Conservation (phyloP, 2,888 invertebrate genomes). For the Protonemura montana region DNA sequence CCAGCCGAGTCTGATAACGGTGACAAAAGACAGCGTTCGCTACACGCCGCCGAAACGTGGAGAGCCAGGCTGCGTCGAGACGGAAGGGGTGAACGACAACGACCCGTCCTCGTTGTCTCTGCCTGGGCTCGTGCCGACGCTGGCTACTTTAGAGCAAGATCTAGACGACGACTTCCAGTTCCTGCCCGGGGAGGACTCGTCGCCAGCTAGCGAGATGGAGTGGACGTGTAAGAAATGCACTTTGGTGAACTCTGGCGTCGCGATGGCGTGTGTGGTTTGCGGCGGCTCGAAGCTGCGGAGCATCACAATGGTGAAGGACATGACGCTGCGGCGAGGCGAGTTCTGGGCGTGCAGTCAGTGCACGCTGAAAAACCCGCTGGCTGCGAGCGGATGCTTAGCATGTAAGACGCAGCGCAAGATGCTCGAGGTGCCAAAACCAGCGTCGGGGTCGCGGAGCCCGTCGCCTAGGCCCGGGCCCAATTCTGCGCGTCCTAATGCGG, state of each 20-base stretch:
- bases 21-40: constrained; percentile 63
- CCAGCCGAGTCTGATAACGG: constrained; percentile 75
- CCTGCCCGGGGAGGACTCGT: constrained; percentile 55
- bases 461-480: constrained; percentile 53
- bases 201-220: constrained; percentile 55
- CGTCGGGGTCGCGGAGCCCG: constrained; percentile 58
- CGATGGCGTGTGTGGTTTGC: constrained; percentile 83
- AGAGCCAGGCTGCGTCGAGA: constrained; percentile 43
- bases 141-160: constrained; percentile 73
- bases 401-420: constrained; percentile 69
- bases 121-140: constrained; percentile 62
- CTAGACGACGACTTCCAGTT: constrained; percentile 74
- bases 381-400: constrained; percentile 73
- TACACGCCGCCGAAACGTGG: constrained; percentile 58
- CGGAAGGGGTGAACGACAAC: constrained; percentile 44
- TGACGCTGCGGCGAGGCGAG: constrained; percentile 74
- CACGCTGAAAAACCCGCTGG: constrained; percentile 81
- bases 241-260: constrained; percentile 75
- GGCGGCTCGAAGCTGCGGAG: constrained; percentile 82
- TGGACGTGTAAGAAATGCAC: constrained; percentile 93
- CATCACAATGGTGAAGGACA: constrained; percentile 69
- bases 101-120: constrained; percentile 43
- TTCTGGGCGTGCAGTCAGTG: constrained; percentile 84
- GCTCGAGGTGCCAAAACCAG: constrained; percentile 53
- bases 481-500: background rate